Base-by-base conservation (phyloP, 2,888 invertebrate genomes). In the Periphyllus acericola region DNA sequence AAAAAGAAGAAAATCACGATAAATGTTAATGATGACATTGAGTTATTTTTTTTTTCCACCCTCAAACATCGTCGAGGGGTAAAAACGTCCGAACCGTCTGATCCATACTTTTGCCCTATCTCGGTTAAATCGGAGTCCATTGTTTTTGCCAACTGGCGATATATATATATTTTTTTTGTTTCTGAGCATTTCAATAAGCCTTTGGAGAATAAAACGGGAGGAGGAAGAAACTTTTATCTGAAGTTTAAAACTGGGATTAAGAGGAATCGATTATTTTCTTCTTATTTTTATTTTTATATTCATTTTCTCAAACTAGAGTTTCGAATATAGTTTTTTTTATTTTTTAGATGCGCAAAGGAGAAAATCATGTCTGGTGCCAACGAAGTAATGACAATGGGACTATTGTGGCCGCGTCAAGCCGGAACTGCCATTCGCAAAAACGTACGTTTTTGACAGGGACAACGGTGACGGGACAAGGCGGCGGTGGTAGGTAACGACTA, bases 171-270 rank as follows among this genome's bases (percentile, higher is more conserved):
- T 80, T 83, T 79, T 86, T 86, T 86, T 72, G 80, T 86, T 86
- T 74, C 68, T 19, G 21, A 80, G 86, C 66, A 80, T 87, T 87
- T 87, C 87, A 87, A 80, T 74, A 76, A 84, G 84, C 76, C 84
- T 84, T 84, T 72, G 25, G 60, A 71, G 86, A 29, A 34, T 68
- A 80, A 86, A 74, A 86, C 60, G 40, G 46, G 40, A 25, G 60
- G n/a, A 2, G 80, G 60, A 40, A 72, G 87, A 74, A 87, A 87
- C 80, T 87, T 87, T 87, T 87, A 81, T 80, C 80, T 60, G 52
- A 81, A 87, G 80, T 87, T 87, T 81, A 87, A 87, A 87, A 87
- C 87, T 55, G 80, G 81, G 66, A 80, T 81, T 87, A 87, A 81
- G 52, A 87, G 46, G 60, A 34, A 87, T 87, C 80, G 87, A 87